Percentiles rank a stretch among this genome's conserved stretches.
Conservation (phyloP, 1,140 invertebrate species). For the Lerema accius region DNA sequence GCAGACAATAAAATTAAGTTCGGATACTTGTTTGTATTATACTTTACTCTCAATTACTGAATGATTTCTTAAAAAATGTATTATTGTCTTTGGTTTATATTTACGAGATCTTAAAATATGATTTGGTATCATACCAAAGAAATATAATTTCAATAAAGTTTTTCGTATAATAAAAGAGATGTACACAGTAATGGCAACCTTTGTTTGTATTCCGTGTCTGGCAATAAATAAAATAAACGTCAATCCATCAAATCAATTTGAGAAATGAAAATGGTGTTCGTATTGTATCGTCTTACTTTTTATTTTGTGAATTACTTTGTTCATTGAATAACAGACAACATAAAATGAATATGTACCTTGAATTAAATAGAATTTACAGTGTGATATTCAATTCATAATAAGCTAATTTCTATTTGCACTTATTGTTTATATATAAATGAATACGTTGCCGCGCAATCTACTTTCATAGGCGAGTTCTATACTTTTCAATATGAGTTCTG, state of each 20-base stretch:
- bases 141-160: too few species aligned
- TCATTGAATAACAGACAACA: not conserved
- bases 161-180: too few species aligned
- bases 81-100: too few species aligned
- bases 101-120: too few species aligned
- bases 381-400: not conserved
- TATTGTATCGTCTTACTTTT: conserved; percentile 23
- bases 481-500: conserved; percentile 17
- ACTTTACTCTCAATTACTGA: too few species aligned
- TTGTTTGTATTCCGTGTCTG: not conserved
- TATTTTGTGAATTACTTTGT: conserved; percentile 9
- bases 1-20: conserved; percentile 15
- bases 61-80: too few species aligned
- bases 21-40: conserved; percentile 7
- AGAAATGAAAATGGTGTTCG: conserved; percentile 40
- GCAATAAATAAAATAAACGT: conserved; percentile 27
- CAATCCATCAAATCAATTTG: conserved; percentile 13
- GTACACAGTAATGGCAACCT: not conserved
- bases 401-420: not conserved
- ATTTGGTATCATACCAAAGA: too few species aligned
- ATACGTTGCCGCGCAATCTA: conserved; percentile 52
- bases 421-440: conserved; percentile 10
- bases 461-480: conserved; percentile 41
- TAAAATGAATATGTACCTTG: conserved; percentile 3
- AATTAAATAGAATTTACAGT: conserved; percentile 2